phyloP scores from a whole-genome alignment of 2,888 invertebrate species.

The Morpho helenor region DNA sequence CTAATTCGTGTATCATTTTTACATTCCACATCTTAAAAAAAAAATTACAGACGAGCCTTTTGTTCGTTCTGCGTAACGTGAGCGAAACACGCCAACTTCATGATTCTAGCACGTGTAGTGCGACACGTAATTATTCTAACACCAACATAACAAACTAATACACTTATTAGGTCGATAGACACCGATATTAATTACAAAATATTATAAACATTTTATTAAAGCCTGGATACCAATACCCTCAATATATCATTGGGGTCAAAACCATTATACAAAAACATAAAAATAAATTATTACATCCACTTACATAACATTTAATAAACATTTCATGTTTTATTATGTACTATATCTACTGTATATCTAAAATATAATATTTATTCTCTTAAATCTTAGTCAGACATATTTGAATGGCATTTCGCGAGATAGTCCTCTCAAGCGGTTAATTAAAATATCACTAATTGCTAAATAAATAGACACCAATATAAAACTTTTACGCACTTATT shows the following conservation, averaged over 20 bases:
- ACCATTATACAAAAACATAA: not conserved
- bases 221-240: conserved; percentile 19
- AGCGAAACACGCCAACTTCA: too few species aligned
- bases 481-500: not conserved
- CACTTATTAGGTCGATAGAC: conserved; percentile 5
- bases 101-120: not conserved
- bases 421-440: conserved; percentile 6
- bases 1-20: too few species aligned
- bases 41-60: too few species aligned
- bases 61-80: too few species aligned
- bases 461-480: conserved; percentile 4
- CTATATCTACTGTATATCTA: too few species aligned
- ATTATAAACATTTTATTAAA: conserved; percentile 16
- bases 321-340: not conserved
- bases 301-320: not conserved
- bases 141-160: conserved; percentile 5
- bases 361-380: too few species aligned
- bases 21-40: too few species aligned
- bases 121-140: conserved; percentile 1
- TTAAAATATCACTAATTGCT: not conserved
- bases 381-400: conserved; percentile 14
- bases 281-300: not conserved
- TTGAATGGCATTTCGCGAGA: conserved; percentile 19
- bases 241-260: conserved; percentile 8
- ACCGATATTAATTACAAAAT: conserved; percentile 5